phyloP scores from a whole-genome alignment of 37 sponge, comb jelly and placozoan species.

The Beroe ovata region DNA sequence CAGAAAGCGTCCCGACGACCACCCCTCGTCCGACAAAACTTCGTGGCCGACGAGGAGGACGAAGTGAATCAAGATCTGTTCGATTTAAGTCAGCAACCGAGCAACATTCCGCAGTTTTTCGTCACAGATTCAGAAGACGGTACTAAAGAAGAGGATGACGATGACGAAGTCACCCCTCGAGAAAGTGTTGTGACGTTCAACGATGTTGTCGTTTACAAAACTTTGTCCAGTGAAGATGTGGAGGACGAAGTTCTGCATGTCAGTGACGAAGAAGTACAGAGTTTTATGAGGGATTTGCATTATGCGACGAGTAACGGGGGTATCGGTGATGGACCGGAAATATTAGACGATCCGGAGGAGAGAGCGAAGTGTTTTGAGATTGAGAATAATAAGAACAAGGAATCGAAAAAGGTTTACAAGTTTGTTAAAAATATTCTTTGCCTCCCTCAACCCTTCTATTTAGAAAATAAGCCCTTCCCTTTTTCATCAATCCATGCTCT shows the following conservation, averaged over 20 bases:
- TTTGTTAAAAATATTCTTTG: too few species aligned
- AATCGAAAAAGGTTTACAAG: not conserved
- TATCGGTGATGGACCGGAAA: too few species aligned
- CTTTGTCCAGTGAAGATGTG: constrained; percentile 17
- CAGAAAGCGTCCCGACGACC: not conserved
- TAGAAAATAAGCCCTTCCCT: too few species aligned
- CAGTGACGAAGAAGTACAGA: not conserved
- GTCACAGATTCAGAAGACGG: not conserved
- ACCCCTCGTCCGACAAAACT: not conserved
- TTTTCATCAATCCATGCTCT: too few species aligned
- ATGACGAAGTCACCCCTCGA: not conserved
- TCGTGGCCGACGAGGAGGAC: not conserved
- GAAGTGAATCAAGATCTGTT: not conserved
- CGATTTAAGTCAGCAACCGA: not conserved
- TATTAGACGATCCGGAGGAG: not conserved
- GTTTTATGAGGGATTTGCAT: not conserved
- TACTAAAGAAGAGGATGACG: not conserved
- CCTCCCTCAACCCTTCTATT: too few species aligned
- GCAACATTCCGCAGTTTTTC: not conserved
- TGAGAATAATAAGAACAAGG: not conserved
- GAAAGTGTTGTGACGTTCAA: constrained; percentile 12
- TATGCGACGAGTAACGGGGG: too few species aligned
- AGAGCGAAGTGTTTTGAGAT: not conserved
- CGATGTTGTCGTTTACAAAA: not conserved
- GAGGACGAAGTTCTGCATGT: not conserved